Evolutionary conservation across 2,888 invertebrate species (phyloP).

Genomic region (Drosophila hawaiiensis): DNA sequence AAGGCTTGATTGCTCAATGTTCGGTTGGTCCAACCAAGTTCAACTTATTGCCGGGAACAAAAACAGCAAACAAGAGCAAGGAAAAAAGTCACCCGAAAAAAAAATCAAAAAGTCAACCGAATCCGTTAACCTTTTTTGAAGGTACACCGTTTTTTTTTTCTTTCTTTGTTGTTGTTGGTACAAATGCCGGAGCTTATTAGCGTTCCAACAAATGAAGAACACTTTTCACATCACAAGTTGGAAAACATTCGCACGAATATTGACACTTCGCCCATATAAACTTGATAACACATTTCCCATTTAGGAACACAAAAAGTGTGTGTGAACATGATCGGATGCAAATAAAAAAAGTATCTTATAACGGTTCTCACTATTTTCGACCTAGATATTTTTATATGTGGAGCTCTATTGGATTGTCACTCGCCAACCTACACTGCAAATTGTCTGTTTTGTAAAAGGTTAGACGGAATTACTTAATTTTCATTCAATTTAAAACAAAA

Average conservation of each 20-base stretch:
- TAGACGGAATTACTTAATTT: not conserved
- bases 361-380: not conserved
- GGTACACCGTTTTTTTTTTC: not conserved
- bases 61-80: not conserved
- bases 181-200: not conserved
- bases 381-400: not conserved
- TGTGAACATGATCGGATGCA: not conserved
- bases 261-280: not conserved
- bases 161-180: not conserved
- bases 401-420: not conserved
- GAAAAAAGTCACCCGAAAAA: not conserved
- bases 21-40: not conserved
- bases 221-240: not conserved
- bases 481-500: not conserved
- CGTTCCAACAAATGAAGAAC: not conserved
- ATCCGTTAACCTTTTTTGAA: not conserved
- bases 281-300: not conserved
- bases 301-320: not conserved
- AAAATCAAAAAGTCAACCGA: not conserved
- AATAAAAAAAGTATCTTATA: not conserved
- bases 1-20: not conserved
- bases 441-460: not conserved
- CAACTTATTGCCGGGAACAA: not conserved
- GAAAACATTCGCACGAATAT: not conserved
- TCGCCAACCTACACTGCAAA: not conserved